Base-by-base conservation (phyloP, 2,113 vertebrate species). In the Acanthisitta chloris region DNA sequence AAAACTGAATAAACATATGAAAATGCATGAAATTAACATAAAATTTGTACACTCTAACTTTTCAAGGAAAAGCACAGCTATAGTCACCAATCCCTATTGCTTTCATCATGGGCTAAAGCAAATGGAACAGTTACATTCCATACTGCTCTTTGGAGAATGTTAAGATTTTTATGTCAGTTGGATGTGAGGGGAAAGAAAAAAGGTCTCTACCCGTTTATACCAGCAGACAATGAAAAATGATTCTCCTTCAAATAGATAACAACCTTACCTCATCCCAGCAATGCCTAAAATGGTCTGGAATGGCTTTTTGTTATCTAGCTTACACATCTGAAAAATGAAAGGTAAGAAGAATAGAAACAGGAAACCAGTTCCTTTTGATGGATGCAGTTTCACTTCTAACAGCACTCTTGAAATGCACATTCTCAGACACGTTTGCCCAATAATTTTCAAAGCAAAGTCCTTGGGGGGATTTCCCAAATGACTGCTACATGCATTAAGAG, bases 391-490 rank as follows among this genome's bases (percentile, higher is more conserved):
- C 81, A 51, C 81, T 82, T 93, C 90, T 80, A 94, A 82, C 13
- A 1, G 61, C 82, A 17, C 85, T 90, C 82, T 64, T 64, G 85
- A 93, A 94, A 93, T 95, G 71, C 85, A 67, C 88, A 59, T 90
- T 95, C 72, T 81, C 92, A 93, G 84, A 78, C 58, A 88, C 4
- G 9, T 95, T 96, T 92, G 72, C 72, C 80, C 80, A 86, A 48
- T 95, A 71, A 92, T 90, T 96, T 90, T 77, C 76, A 74, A 82
- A 95, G 82, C 88, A 71, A 76, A 83, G 62, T 94, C 93, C 82
- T 92, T 81, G 36, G 69, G 96, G 96, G 94, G 43, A 88, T 95
- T 97, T 94, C 94, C 93, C 90, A 96, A 90, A 93, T 78, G 76
- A 33, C 67, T 96, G 69, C 72, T 92, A 54, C 66, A 86, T 64